Conservation (phyloP, 1,140 invertebrate genomes). For the Magallana angulata region DNA sequence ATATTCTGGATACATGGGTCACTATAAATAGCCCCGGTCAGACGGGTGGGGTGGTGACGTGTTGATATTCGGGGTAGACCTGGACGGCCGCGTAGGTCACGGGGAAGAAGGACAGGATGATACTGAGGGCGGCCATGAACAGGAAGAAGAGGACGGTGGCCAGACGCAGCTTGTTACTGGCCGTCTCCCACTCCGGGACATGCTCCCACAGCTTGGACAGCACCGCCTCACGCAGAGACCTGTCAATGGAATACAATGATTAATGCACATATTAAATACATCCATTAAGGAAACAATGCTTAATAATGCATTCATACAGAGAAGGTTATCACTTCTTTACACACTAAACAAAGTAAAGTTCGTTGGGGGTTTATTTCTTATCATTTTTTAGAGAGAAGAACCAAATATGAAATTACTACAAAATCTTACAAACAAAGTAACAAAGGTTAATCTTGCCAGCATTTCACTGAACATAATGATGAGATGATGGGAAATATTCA, state of each 20-base stretch:
- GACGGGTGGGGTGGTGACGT: constrained; percentile 47
- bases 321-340: no score
- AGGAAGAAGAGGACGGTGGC: constrained; percentile 55
- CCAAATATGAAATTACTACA: no score
- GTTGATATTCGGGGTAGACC: constrained; percentile 49
- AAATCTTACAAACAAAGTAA: no score
- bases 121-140: constrained; percentile 64
- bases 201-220: constrained; percentile 59
- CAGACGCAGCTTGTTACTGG: constrained; percentile 54
- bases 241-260: background rate
- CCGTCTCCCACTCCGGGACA: constrained; percentile 58
- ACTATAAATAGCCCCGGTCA: constrained; percentile 31
- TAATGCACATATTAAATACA: no score
- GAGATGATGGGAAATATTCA: no score
- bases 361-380: no score
- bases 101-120: constrained; percentile 56
- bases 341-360: no score
- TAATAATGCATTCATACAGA: no score
- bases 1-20: background rate
- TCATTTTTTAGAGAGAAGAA: no score
- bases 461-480: no score
- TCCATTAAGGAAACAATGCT: no score
- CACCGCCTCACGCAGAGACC: constrained; percentile 48
- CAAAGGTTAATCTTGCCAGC: no score
- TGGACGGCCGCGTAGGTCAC: constrained; percentile 56